Base-by-base conservation (phyloP, 30 jellyfish, hydroid and myxozoan genomes). In the Cassiopea xamachana region DNA sequence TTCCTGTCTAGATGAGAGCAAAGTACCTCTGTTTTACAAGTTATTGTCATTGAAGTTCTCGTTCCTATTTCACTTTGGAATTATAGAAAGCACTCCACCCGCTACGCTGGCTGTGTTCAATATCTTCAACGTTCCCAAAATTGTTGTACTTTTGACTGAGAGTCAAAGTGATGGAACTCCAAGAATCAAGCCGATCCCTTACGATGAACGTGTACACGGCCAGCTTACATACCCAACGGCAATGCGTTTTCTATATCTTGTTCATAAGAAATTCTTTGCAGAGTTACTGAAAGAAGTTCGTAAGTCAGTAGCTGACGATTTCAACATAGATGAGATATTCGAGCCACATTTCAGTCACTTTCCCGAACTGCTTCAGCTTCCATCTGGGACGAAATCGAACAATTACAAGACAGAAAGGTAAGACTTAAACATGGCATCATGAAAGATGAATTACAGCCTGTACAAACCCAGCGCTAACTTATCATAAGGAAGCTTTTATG, bases 201-300 rank as follows among this genome's bases (percentile, higher is more conserved):
- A 90, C 58, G 77, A 82, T 74, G 89, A 77, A 44, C 46, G 61
- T 3, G 19, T 72, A 49, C 91, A 90, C 15, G 97, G 97, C 1
- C 7, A 79, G 10, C 87, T 90, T 73, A 48, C 81, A 46, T 90
- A 90, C 77, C 87, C 97, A 46, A 67, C 79, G 43, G 89, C 86
- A 7, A 77, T 90, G 93, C 83, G 97, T 48, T 90, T 90, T 73
- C 75, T 90, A 27, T 90, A 90, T 61, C 81, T 90, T 49, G 90
- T 76, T 27, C 97, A 90, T 51, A 82, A 81, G 88, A 61, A 75
- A 82, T 90, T 73, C 93, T 90, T 90, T 92, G 55, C 50, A 44
- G 90, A 82, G 46, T 73, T 90, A 61, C 90, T 69, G 9, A 46
- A 70, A 60, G 69, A 78, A 46, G 73, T 82, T 10, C 89, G 83